phyloP scores from a whole-genome alignment of 1,140 invertebrate genomes.

The Scaptomyza graminum region DNA sequence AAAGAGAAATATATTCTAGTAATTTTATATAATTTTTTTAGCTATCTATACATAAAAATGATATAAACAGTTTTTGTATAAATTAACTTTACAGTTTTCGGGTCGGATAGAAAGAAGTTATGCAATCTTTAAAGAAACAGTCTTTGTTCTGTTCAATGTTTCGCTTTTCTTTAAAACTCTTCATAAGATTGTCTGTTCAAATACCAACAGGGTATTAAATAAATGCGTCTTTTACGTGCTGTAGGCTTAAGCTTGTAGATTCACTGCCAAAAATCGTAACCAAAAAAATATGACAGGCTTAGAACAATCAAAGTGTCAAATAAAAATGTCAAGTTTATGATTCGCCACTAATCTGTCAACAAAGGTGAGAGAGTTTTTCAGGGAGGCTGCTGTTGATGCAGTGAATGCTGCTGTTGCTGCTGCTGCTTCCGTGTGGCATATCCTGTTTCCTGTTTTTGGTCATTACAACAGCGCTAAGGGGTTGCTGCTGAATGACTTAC shows the following conservation, averaged over 20 bases:
- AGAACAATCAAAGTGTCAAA: slow-evolving; percentile 79
- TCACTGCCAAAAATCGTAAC: slow-evolving; percentile 9
- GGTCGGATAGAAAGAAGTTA: too few species aligned
- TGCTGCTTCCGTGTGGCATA: slow-evolving; percentile 41
- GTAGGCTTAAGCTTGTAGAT: slow-evolving; percentile 54
- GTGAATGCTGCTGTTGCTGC: slow-evolving; percentile 1
- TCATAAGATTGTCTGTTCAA: background rate
- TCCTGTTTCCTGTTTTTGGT: slow-evolving; percentile 60
- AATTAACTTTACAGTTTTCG: too few species aligned
- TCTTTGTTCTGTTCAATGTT: too few species aligned
- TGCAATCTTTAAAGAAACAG: too few species aligned
- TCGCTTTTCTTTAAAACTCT: background rate
- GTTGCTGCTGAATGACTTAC: slow-evolving; percentile 50
- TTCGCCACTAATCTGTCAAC: slow-evolving; percentile 78
- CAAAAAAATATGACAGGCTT: slow-evolving; percentile 60
- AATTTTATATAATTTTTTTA: too few species aligned
- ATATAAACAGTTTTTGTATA: too few species aligned
- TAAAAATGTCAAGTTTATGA: slow-evolving; percentile 77
- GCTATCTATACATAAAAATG: too few species aligned
- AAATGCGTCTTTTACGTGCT: slow-evolving; percentile 52
- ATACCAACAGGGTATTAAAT: slow-evolving; percentile 10
- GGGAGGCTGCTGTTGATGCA: slow-evolving; percentile 15
- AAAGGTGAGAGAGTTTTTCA: slow-evolving; percentile 50
- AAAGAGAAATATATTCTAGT: too few species aligned
- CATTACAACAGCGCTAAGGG: slow-evolving; percentile 50